A percentile compares a stretch with the other conserved stretches of the same genome.
Evolutionary conservation across 2,113 vertebrate genomes (phyloP).

Genomic region (Irena cyanogastra): DNA sequence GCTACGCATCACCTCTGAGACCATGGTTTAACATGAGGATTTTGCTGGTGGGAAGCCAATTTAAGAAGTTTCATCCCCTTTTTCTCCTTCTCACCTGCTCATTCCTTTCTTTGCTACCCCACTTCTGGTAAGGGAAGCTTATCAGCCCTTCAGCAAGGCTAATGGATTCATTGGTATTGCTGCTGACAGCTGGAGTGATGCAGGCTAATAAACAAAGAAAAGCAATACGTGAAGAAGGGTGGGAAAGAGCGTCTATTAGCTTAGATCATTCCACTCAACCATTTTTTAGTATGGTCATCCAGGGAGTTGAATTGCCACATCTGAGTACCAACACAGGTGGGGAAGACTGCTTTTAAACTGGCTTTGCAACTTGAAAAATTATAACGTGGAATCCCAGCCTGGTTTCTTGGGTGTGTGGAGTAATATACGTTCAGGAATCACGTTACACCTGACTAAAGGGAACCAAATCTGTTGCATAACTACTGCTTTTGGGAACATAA

Average conservation of each 20-base stretch:
- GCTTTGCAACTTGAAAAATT: conserved; percentile 36
- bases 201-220: conserved; percentile 18
- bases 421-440: conserved; percentile 25
- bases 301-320: conserved; percentile 8
- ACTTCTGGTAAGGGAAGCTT: neutral
- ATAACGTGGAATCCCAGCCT: neutral
- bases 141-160: neutral
- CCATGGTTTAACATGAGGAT: neutral
- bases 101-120: neutral
- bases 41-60: neutral
- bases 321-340: neutral
- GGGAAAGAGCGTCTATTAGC: neutral
- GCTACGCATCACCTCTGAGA: neutral
- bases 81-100: neutral
- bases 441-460: neutral
- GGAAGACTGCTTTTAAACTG: neutral
- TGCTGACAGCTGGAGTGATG: conserved; percentile 8
- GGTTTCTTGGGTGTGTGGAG: conserved; percentile 37
- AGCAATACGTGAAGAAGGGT: neutral
- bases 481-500: neutral
- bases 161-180: neutral
- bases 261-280: conserved; percentile 22
- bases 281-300: neutral
- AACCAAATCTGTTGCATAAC: conserved; percentile 38
- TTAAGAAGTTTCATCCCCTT: neutral